Evolutionary conservation across 2,797 vertebrate genomes (phyloP), one percentile per base, ranked within the genome.

Genomic region (Tauraco hartlaubi): DNA sequence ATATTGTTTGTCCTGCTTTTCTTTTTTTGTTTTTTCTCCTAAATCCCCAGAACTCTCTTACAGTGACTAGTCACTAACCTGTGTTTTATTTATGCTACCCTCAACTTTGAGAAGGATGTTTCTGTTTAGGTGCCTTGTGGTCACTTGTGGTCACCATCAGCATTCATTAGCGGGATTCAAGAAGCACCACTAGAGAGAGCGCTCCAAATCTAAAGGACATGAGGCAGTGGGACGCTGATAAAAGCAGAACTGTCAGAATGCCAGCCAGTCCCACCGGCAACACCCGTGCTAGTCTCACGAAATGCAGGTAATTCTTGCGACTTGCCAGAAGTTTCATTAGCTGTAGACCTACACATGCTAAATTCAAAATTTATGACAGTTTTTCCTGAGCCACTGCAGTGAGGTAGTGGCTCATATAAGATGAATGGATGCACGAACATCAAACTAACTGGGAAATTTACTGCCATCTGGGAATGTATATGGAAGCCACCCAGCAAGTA

Each of bases 221-320:
- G 44, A 44, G 25, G 22, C 28, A 90, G 67, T 0, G 5, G 62
- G n/a, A 78, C 54, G 31, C 15, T 41, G 41, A 41, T 31, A 82
- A 78, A 86, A 78, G 5, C 28, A 59, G 68, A 79, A 52, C 17
- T 55, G 15, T 62, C 52, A 80, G n/a, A 94, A 39, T 0, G 2
- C 19, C 48, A 74, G 63, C 8, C 44, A 88, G 11, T 67, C 44
- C 52, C 72, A 77, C 0, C 3, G 15, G 25, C 28, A 92, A 26
- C 33, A 83, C 21, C 41, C 12, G 8, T 0, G 0, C 35, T 52
- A 46, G 17, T 43, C 29, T 71, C 21, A 56, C 0, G 8, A 83
- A 62, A n/a, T n/a, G 9, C 35, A 82, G 17, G 10, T 31, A 66
- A 91, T 63, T 64, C 49, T 41, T 74, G 31, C 61, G 25, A 55